These are phyloP conservation scores for Struthio camelus DNA, from an alignment of 2,113 vertebrate species.

Conservation along the genomic window DNA sequence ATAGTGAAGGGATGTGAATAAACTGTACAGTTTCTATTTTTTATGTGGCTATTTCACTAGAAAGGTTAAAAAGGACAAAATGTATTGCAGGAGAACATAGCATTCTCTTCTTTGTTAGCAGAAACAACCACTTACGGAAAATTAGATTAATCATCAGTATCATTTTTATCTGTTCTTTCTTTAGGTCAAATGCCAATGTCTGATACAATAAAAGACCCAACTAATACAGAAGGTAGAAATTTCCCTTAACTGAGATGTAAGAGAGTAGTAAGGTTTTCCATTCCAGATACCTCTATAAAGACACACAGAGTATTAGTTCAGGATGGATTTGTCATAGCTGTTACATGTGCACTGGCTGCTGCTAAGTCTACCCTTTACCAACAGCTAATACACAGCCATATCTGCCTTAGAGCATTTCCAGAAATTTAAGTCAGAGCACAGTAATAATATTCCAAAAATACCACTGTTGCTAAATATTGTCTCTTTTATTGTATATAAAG, in stretches of 20 bases:
- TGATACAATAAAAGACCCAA: background rate
- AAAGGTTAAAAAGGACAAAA: conserved; percentile 12
- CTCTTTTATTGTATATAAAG: background rate
- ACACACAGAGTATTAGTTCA: background rate
- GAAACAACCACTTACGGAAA: background rate
- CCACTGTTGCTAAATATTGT: background rate
- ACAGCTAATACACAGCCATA: background rate
- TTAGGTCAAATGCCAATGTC: background rate
- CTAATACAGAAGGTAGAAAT: background rate
- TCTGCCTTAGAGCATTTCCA: background rate
- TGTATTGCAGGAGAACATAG: background rate
- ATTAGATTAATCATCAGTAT: background rate
- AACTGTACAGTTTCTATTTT: background rate
- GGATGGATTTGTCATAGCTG: background rate
- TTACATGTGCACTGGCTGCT: background rate
- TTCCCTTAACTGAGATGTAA: background rate
- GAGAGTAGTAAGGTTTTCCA: background rate
- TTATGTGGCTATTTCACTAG: background rate
- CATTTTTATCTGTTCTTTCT: background rate
- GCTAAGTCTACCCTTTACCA: background rate
- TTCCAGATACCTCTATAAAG: background rate
- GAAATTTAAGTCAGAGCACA: background rate
- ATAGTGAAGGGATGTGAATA: background rate
- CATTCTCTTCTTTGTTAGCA: background rate
- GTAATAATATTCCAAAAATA: background rate